These are phyloP conservation scores for Branchellion lobata DNA, from an alignment of 2,888 invertebrate genomes.

Conservation along the genomic window DNA sequence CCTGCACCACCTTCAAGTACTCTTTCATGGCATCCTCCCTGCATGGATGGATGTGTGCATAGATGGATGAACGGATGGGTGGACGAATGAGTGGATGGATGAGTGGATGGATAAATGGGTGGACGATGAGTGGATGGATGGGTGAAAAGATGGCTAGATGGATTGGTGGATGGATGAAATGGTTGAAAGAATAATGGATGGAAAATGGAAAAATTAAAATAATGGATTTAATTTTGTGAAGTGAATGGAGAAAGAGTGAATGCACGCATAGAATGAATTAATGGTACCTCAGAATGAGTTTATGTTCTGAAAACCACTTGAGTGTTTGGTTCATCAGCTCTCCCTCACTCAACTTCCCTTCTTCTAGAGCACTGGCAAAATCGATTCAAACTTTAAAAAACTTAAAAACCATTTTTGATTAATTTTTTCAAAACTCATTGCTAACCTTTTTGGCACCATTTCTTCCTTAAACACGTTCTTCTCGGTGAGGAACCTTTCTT, in stretches of 20 bases:
- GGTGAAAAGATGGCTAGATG: too few relatives aligned
- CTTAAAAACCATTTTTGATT: not conserved
- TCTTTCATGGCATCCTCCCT: constrained; percentile 6
- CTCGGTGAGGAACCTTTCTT: not conserved
- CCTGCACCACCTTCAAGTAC: constrained; percentile 1
- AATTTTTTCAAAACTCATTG: too few relatives aligned
- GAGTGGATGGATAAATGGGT: too few relatives aligned
- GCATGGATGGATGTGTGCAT: not conserved
- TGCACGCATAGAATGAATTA: too few relatives aligned
- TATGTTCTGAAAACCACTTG: not conserved
- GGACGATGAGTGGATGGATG: too few relatives aligned
- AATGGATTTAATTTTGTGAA: too few relatives aligned
- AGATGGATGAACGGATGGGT: too few relatives aligned
- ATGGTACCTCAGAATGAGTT: not conserved
- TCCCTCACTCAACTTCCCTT: not conserved
- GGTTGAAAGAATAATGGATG: too few relatives aligned
- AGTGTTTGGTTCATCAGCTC: not conserved
- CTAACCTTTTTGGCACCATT: constrained; percentile 1
- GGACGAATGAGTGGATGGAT: too few relatives aligned
- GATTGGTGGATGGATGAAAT: too few relatives aligned
- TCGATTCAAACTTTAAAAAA: not conserved
- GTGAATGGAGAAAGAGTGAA: too few relatives aligned
- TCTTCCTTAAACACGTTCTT: not conserved
- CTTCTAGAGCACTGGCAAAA: not conserved
- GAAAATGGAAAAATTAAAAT: too few relatives aligned